Base-by-base conservation (phyloP, 1,140 invertebrate species). In the Drosophila gunungcola region DNA sequence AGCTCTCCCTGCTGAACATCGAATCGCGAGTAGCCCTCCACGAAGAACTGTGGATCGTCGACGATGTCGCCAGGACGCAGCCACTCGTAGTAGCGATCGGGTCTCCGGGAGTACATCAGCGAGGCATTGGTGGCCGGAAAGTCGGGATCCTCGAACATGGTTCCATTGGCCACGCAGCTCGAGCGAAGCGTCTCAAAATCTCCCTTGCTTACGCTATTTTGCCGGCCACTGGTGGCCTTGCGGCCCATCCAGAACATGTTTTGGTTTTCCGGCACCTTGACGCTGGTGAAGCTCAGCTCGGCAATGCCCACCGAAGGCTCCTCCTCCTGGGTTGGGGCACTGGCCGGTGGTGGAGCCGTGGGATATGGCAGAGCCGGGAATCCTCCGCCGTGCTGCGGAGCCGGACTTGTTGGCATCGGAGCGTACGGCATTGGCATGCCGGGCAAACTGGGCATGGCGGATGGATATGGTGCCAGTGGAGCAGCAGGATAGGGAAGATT, bases 1-100 rank as follows among this genome's bases (percentile, higher is more conserved):
- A 99, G 93, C 93, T 99, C 98, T 65, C 98, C 98, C 93, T 99
- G 98, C 78, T 98, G 97, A 0, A 99, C 97, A 93, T 99, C 98
- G 94, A 99, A 99, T 72, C 98, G 94, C 25, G 97, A 97, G 91
- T 97, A 98, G 10, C 98, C 98, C 85, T 98, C 98, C 3, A 98
- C 96, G 91, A 99, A 98, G 41, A 99, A 95, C 80, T 97, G 95
- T 0, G 98, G 98, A 89, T 98, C 94, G 43, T 96, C 95, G 42
- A 94, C 94, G 60, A 99, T 97, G 94, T 99, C 98, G 29, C 94
- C 93, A 25, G 97, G 97, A 60, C 97, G 93, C 67, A 95, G 94
- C 97, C 97, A 98, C 93, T 97, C 95, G 73, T 97, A 96, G 32
- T 95, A 94, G 80, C 96, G 94, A 73, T 96, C 95, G 2, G 96